Evolutionary conservation across 2,888 invertebrate genomes (phyloP).

Genomic region (Acanthosepion esculentum): DNA sequence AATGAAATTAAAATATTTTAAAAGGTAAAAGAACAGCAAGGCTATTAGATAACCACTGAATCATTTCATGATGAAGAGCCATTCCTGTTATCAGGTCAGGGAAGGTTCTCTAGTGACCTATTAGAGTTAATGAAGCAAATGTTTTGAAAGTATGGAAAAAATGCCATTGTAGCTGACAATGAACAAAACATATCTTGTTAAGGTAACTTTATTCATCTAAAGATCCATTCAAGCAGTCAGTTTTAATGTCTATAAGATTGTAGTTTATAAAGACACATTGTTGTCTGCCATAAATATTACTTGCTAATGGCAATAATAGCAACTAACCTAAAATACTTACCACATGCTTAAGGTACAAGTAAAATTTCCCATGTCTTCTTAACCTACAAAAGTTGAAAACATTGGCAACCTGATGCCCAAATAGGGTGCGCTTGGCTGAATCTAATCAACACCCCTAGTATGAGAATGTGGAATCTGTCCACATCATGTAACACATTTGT

Average conservation of each 20-base stretch:
- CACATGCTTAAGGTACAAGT: not conserved
- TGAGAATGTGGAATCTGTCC: not conserved
- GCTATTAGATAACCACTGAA: no score
- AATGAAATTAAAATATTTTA: no score
- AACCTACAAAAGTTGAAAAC: not conserved
- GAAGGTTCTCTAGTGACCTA: not conserved
- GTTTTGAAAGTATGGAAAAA: not conserved
- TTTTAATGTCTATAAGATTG: conserved; percentile 20
- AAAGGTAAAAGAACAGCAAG: no score
- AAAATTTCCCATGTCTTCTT: not conserved
- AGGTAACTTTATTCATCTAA: not conserved
- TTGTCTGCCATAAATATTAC: conserved; percentile 22
- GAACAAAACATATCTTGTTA: not conserved
- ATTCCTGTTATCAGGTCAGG: no score
- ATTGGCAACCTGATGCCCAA: not conserved
- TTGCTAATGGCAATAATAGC: not conserved
- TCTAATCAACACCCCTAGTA: not conserved
- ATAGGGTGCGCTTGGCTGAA: not conserved
- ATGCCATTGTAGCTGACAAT: conserved; percentile 12
- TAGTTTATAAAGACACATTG: not conserved
- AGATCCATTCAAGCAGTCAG: not conserved
- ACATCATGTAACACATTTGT: not conserved
- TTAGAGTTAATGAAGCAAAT: conserved; percentile 21
- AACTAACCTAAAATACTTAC: not conserved
- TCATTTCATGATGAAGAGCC: no score